phyloP scores from a whole-genome alignment of 2,797 vertebrate genomes.

The Schizopygopsis malacanthus region DNA sequence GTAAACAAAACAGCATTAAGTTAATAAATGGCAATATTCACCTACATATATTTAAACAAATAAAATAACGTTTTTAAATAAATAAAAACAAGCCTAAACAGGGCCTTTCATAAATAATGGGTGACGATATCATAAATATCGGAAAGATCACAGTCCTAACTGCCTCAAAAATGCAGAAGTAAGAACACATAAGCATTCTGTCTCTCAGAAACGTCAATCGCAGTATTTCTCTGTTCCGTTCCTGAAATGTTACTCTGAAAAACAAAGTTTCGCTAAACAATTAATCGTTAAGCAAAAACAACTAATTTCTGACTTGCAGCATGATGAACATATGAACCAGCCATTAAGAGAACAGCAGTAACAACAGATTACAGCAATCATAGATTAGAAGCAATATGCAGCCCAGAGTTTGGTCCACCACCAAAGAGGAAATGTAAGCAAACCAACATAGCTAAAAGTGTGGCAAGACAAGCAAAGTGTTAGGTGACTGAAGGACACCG shows the following conservation, averaged over 20 bases:
- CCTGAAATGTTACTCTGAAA: neutral
- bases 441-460: constrained; percentile 29
- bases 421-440: constrained; percentile 41
- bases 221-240: neutral
- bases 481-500: constrained; percentile 62
- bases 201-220: neutral
- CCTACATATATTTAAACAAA: neutral
- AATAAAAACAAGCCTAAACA: neutral
- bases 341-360: constrained; percentile 7
- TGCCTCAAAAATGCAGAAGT: neutral
- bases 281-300: neutral
- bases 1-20: neutral
- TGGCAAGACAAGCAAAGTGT: constrained; percentile 53
- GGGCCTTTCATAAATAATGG: neutral
- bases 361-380: constrained; percentile 27
- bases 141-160: neutral
- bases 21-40: neutral
- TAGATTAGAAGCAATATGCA: constrained; percentile 25
- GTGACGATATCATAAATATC: neutral
- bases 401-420: constrained; percentile 12
- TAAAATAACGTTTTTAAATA: neutral
- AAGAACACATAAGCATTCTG: neutral
- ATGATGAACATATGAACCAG: constrained; percentile 6
- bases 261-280: neutral
- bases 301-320: neutral